phyloP scores from a whole-genome alignment of 2,888 invertebrate species.

The Parnassius mnemosyne region DNA sequence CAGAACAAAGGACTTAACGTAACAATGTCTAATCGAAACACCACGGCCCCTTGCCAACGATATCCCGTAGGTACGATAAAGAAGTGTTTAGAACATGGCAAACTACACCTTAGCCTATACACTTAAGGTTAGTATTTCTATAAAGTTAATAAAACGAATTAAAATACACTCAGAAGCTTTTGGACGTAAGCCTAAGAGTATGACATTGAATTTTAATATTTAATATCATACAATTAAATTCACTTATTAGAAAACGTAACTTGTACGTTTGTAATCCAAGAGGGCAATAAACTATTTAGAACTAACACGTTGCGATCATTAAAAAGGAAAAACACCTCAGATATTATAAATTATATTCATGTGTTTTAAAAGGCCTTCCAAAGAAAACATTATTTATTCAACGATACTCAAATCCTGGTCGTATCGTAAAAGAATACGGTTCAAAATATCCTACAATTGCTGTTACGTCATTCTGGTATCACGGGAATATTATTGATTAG shows the following conservation, averaged over 20 bases:
- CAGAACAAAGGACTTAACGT: conserved; percentile 5
- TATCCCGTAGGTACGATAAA: conserved; percentile 1
- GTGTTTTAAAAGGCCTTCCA: not conserved
- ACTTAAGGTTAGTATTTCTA: not conserved
- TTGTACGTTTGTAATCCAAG: not conserved
- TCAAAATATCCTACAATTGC: conserved; percentile 3
- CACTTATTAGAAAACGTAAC: not conserved
- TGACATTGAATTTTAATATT: not conserved
- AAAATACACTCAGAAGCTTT: conserved; percentile 2
- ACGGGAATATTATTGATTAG: conserved; percentile 63
- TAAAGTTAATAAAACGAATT: not conserved
- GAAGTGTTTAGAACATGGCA: not conserved
- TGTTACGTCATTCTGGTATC: conserved; percentile 36
- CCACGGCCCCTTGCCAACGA: conserved; percentile 1
- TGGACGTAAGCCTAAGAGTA: not conserved
- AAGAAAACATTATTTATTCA: not conserved
- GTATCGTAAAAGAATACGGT: not conserved
- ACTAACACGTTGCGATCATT: not conserved
- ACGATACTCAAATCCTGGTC: conserved; percentile 5
- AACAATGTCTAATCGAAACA: conserved; percentile 7
- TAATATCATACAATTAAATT: not conserved
- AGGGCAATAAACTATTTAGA: not conserved
- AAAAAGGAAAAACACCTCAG: not conserved
- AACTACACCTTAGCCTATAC: not conserved
- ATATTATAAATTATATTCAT: not conserved